Evolutionary conservation across 2,797 vertebrate species (phyloP), one percentile per base, ranked within the genome.

Genomic region (Scleropages formosus): DNA sequence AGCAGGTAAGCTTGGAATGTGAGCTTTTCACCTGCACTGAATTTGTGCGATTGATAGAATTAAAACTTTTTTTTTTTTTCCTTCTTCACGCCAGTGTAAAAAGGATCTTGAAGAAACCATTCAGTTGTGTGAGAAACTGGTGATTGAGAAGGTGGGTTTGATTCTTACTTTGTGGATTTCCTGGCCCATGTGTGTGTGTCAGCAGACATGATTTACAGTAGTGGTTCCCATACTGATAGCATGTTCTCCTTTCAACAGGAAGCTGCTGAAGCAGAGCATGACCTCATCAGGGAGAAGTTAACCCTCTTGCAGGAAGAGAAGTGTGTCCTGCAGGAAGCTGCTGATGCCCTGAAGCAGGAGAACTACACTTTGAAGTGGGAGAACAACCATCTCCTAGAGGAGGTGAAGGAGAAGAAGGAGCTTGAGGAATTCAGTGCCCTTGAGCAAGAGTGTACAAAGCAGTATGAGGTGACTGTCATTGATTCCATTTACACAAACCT

Each of bases 361-460:
- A 87, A 26, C 0, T 8, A 77, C 13, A 44, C 0, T 20, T 78
- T 92, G 44, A 88, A 81, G 16, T 71, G 85, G 71, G 89, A 91
- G 76, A 88, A 83, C 0, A 68, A 78, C 0, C 44, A 44, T 26
- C 77, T 93, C 1, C 79, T 77, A 0, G 74, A 79, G 64, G 88
- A 92, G 39, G 68, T 91, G 0, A 64, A 90, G 62, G 95, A 97
- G 78, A 94, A 88, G 78, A 78, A 27, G 6, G 95, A 96, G 63
- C 79, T 82, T 2, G 89, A 94, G 0, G 95, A 97, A 85, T 98
- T 98, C 82, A 86, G 90, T 73, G 79, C 77, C 64, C 89, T 98
- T 26, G 97, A 98, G 85, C 90, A 91, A 53, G 88, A 91, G 84
- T 82, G 88, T 68, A 84, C 83, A 58, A 91, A 90, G 69, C 94